phyloP scores from a whole-genome alignment of 2,797 vertebrate genomes.

The Enteromius argenteus region DNA sequence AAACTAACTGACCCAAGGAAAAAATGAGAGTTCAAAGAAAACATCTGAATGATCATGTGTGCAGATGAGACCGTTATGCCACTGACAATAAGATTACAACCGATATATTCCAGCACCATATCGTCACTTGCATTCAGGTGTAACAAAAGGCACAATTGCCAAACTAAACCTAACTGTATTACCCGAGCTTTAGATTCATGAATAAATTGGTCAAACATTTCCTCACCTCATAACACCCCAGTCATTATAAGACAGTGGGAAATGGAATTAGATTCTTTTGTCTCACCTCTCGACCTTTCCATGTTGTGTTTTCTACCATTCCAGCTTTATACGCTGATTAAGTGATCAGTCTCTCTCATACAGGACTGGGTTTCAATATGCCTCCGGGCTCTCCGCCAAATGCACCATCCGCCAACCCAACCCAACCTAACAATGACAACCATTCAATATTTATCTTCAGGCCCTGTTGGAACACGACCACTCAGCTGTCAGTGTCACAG shows the following conservation, averaged over 20 bases:
- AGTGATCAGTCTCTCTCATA: conserved; percentile 39
- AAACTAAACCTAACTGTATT: conserved; percentile 6
- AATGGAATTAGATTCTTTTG: conserved; percentile 32
- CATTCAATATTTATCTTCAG: conserved; percentile 51
- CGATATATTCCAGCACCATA: neutral
- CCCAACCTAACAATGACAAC: conserved; percentile 50
- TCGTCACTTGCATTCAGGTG: neutral
- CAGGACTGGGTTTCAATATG: conserved; percentile 36
- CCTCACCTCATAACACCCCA: conserved; percentile 19
- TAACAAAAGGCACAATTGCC: neutral
- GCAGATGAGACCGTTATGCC: neutral
- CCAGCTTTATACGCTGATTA: conserved; percentile 43
- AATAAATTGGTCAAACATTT: conserved; percentile 24
- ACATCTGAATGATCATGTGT: neutral
- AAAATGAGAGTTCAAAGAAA: neutral
- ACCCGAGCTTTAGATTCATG: conserved; percentile 5
- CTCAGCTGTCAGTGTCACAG: conserved; percentile 44
- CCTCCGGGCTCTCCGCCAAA: conserved; percentile 35
- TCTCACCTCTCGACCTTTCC: conserved; percentile 43
- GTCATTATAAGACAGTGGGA: conserved; percentile 13
- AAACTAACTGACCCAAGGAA: no score
- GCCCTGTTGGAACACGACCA: conserved; percentile 34
- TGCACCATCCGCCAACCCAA: conserved; percentile 27
- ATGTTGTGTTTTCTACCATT: conserved; percentile 19
- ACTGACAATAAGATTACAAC: neutral